phyloP scores from a whole-genome alignment of 2,113 vertebrate species.

The Zosterops pallidus region DNA sequence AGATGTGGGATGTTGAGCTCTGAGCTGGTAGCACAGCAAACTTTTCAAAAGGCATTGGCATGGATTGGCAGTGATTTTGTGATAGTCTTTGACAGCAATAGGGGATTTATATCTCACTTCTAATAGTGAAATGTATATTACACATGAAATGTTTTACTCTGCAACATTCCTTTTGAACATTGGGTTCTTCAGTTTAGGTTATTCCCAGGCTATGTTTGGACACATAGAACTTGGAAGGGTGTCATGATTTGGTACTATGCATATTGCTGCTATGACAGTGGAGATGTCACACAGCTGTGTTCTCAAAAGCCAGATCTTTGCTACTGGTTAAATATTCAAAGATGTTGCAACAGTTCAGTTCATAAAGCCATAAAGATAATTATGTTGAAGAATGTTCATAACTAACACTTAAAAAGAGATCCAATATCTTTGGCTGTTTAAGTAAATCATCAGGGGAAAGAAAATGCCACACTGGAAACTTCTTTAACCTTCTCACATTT shows the following conservation, averaged over 20 bases:
- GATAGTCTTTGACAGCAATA: background rate
- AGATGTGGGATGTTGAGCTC: background rate
- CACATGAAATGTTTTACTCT: background rate
- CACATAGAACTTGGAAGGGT: background rate
- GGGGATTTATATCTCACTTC: background rate
- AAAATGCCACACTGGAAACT: background rate
- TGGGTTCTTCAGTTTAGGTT: background rate
- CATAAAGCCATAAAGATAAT: background rate
- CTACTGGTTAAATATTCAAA: background rate
- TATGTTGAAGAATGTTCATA: background rate
- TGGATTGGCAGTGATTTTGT: background rate
- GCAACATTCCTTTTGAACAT: background rate
- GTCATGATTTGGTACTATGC: background rate
- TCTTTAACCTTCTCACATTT: background rate
- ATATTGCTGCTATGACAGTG: background rate
- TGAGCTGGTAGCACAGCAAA: background rate
- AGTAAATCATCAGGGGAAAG: background rate
- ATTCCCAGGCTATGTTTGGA: background rate
- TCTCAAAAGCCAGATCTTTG: background rate
- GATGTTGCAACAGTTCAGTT: background rate
- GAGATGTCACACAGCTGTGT: background rate
- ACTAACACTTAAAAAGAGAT: background rate
- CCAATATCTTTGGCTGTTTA: background rate
- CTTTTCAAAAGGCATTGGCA: background rate
- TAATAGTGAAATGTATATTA: background rate